These are phyloP conservation scores for Meghimatium bilineatum DNA, from an alignment of 2,888 invertebrate species.

Conservation along the genomic window DNA sequence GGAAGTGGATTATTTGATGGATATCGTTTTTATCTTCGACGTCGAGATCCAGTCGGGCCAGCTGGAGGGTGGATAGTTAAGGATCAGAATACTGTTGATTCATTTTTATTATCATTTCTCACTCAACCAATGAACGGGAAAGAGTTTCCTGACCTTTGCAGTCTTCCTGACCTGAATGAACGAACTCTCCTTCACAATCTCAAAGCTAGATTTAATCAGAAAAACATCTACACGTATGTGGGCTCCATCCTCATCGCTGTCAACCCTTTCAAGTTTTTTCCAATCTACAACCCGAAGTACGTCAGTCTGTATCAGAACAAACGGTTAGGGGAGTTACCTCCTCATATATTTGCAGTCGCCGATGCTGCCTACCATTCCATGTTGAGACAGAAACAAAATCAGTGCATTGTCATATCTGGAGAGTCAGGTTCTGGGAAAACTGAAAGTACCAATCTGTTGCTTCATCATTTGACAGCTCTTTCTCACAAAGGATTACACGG, in stretches of 20 bases:
- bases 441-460: conserved; percentile 94
- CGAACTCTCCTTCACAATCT: conserved; percentile 94
- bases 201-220: conserved; percentile 88
- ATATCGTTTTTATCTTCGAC: conserved; percentile 90
- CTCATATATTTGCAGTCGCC: conserved; percentile 97
- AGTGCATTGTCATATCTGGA: conserved; percentile 96
- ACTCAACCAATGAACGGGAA: conserved; percentile 91
- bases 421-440: conserved; percentile 97
- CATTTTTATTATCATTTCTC: conserved; percentile 93
- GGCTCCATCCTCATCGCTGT: conserved; percentile 96
- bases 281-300: conserved; percentile 98
- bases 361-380: conserved; percentile 96
- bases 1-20: conserved; percentile 32
- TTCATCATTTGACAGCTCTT: conserved; percentile 95
- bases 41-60: conserved; percentile 81
- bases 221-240: conserved; percentile 96
- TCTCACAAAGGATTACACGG: conserved; percentile 91
- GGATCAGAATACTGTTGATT: conserved; percentile 80
- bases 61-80: conserved; percentile 83
- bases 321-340: conserved; percentile 92
- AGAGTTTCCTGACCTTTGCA: conserved; percentile 96
- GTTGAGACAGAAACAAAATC: conserved; percentile 92
- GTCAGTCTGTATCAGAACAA: conserved; percentile 96
- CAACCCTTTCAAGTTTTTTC: conserved; percentile 92
- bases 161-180: conserved; percentile 95